These are phyloP conservation scores for Elysia crispata DNA, from an alignment of 2,888 invertebrate genomes.

Conservation along the genomic window DNA sequence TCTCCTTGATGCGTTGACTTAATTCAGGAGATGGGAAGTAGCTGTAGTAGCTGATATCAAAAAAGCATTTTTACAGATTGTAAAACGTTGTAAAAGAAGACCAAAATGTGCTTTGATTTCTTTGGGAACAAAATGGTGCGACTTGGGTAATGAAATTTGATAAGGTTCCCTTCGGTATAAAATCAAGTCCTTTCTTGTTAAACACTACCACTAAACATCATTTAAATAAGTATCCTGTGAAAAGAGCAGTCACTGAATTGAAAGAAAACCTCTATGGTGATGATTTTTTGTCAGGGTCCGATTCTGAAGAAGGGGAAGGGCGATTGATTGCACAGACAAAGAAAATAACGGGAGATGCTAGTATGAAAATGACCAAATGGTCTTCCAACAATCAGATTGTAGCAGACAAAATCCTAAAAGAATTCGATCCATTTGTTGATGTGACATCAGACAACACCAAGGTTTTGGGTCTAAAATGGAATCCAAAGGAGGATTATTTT, in stretches of 20 bases:
- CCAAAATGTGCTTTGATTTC: slow-evolving; percentile 48
- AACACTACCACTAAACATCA: too few species aligned
- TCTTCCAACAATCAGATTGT: neutral
- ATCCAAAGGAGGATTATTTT: neutral
- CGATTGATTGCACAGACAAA: neutral
- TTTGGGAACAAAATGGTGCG: slow-evolving; percentile 38
- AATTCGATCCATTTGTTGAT: neutral
- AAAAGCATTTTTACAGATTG: slow-evolving; percentile 51
- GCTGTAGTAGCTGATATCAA: slow-evolving; percentile 25
- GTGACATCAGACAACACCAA: neutral
- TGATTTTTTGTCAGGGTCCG: slow-evolving; percentile 1
- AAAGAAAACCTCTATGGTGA: neutral
- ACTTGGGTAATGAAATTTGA: slow-evolving; percentile 38
- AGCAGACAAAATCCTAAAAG: neutral
- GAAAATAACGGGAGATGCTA: neutral
- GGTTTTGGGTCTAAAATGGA: slow-evolving; percentile 21
- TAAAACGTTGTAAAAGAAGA: slow-evolving; percentile 28
- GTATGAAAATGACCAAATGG: neutral
- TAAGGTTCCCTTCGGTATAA: slow-evolving; percentile 43
- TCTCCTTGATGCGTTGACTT: slow-evolving; percentile 46
- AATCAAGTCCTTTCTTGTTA: slow-evolving; percentile 40
- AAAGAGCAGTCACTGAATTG: neutral
- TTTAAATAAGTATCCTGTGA: too few species aligned
- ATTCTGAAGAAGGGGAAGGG: neutral
- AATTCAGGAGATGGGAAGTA: slow-evolving; percentile 49